Evolutionary conservation across 2,113 vertebrate genomes (phyloP), one percentile per base, ranked within the genome.

Genomic region (Gorsachius goisagi): DNA sequence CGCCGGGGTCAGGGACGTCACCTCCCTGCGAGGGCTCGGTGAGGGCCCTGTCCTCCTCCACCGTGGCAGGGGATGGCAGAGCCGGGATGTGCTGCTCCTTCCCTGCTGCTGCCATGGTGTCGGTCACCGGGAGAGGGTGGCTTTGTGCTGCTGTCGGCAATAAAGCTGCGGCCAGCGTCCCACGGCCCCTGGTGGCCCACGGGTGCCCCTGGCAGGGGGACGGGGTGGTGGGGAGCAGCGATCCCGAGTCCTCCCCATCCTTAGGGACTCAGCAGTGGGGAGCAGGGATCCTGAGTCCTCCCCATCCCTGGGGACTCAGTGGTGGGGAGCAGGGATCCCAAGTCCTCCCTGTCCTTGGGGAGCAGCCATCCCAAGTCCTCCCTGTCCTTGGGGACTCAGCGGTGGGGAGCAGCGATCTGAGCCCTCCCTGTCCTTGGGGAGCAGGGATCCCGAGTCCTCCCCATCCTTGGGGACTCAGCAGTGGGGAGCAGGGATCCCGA

Each of bases 131-230:
- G 37, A 30, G 64, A 16, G 53, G 56, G n/a, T 7, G 35, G 0
- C 9, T 39, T 33, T 19, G 79, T 58, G 88, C 52, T 23, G 41
- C 73, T 10, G n/a, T 1, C 2, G 16, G 11, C 4, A 9, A 11
- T 7, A 1, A 18, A 76, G 63, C 75, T 0, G 8, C 37, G 0
- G 15, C 47, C 2, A 12, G 47, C 0, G 39, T 16, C 19, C 23
- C 6, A 5, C 6, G 8, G 33, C 60, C 8, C 64, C 30, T 3
- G 58, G 58, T 63, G 6, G 35, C 14, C 22, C 55, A 17, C 1
- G 53, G 7, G 15, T 20, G 9, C 39, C 69, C n/a, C 26, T 49
- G 3, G 5, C 37, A 9, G 68, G 9, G 20, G 30, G 30, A 2
- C 0, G 16, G 18, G 56, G 68, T 75, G 4, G 6, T 6, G 76